Conservation (phyloP, 2,797 vertebrate genomes). For the Falco biarmicus region DNA sequence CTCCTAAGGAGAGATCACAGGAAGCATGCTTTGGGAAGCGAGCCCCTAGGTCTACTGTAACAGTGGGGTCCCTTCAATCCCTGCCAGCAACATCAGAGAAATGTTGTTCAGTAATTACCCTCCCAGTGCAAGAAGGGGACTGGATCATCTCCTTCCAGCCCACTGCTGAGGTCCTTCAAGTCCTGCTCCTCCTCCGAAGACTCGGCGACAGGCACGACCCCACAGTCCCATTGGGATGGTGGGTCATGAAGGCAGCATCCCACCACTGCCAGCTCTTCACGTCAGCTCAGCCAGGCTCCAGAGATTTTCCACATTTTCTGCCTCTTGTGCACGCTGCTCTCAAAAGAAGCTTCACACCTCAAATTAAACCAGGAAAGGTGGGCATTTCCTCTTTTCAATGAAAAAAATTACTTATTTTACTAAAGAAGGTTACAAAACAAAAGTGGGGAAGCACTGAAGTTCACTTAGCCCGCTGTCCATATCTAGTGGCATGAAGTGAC, state of each 20-base stretch:
- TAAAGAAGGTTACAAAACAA: background rate
- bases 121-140: background rate
- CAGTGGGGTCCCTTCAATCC: background rate
- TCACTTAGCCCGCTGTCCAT: no score
- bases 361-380: background rate
- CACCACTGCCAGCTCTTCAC: background rate
- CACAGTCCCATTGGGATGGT: no score
- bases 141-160: background rate
- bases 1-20: background rate
- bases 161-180: background rate
- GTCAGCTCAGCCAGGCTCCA: no score
- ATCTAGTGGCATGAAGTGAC: fast-evolving
- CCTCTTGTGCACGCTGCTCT: background rate
- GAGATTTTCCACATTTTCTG: background rate
- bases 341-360: background rate
- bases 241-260: background rate
- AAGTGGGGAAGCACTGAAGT: background rate
- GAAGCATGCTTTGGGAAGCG: background rate
- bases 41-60: background rate
- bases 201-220: background rate
- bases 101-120: background rate
- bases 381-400: background rate
- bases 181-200: background rate
- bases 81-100: background rate
- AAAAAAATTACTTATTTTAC: background rate